A percentile compares a stretch with the other conserved stretches of the same genome.
Evolutionary conservation across 2,888 invertebrate species (phyloP).

Genomic region (Ellobium chinense): DNA sequence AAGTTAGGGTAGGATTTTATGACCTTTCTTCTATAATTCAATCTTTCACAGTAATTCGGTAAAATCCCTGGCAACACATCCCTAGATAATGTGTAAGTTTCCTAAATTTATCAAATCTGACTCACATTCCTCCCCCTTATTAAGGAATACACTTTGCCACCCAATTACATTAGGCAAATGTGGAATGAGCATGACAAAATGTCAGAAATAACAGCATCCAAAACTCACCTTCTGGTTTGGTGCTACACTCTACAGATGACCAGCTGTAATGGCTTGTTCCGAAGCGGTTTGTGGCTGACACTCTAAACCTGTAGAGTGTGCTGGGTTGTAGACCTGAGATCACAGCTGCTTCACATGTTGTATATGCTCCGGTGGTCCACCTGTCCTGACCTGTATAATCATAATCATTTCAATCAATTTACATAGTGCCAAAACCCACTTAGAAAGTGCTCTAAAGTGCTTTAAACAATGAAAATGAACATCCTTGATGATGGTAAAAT

Average conservation of each 20-base stretch:
- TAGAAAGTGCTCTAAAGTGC: no score
- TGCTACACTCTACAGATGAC: conserved; percentile 87
- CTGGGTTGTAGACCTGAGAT: conserved; percentile 88
- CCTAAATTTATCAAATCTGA: no score
- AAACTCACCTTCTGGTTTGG: conserved; percentile 78
- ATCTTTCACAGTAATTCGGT: no score
- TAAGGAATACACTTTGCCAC: not conserved
- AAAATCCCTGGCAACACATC: no score
- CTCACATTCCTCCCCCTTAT: not conserved
- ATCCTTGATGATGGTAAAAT: no score
- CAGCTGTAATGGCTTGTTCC: conserved; percentile 96
- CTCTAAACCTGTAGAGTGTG: conserved; percentile 92
- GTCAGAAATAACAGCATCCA: not conserved
- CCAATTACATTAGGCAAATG: not conserved
- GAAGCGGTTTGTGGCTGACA: conserved; percentile 92
- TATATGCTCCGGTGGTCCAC: conserved; percentile 92
- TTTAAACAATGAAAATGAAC: no score
- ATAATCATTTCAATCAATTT: no score
- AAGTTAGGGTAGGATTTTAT: no score
- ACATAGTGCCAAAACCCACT: no score
- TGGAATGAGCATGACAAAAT: not conserved
- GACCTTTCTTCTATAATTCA: no score
- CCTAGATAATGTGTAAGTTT: no score
- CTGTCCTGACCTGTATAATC: conserved; percentile 84
- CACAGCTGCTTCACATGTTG: conserved; percentile 95